A percentile compares a stretch with the other conserved stretches of the same genome.
phyloP scores from a whole-genome alignment of 2,888 invertebrate species.

The Agonopterix arenella region DNA sequence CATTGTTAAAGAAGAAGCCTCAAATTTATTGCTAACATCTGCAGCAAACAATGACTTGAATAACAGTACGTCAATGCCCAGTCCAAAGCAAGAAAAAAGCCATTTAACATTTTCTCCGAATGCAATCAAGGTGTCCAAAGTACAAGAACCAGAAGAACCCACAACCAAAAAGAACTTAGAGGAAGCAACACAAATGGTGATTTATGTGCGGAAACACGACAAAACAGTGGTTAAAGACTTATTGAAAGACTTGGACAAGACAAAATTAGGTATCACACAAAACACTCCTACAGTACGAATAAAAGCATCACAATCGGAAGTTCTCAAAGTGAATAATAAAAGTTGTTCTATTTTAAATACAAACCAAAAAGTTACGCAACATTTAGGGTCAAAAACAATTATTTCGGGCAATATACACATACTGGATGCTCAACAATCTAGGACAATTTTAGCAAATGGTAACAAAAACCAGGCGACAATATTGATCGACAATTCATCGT shows the following conservation, averaged over 20 bases:
- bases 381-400: constrained; percentile 67
- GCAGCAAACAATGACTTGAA: constrained; percentile 45
- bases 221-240: constrained; percentile 81
- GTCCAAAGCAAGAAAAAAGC: constrained; percentile 81
- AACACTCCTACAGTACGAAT: constrained; percentile 55
- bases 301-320: constrained; percentile 56
- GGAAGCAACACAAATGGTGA: constrained; percentile 70
- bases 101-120: constrained; percentile 85
- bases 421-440: constrained; percentile 68
- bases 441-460: constrained; percentile 67
- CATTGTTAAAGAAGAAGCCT: constrained; percentile 67
- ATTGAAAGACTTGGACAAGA: constrained; percentile 73
- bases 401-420: constrained; percentile 75
- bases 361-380: constrained; percentile 61
- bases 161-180: constrained; percentile 46
- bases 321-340: constrained; percentile 65
- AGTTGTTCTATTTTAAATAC: constrained; percentile 67
- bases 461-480: constrained; percentile 69
- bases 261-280: constrained; percentile 33
- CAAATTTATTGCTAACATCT: constrained; percentile 65
- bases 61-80: constrained; percentile 67
- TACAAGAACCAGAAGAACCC: constrained; percentile 49
- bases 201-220: constrained; percentile 64
- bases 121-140: constrained; percentile 79
- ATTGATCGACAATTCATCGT: constrained; percentile 66